Conservation (phyloP, 2,888 invertebrate genomes). For the Drosophila cracens region DNA sequence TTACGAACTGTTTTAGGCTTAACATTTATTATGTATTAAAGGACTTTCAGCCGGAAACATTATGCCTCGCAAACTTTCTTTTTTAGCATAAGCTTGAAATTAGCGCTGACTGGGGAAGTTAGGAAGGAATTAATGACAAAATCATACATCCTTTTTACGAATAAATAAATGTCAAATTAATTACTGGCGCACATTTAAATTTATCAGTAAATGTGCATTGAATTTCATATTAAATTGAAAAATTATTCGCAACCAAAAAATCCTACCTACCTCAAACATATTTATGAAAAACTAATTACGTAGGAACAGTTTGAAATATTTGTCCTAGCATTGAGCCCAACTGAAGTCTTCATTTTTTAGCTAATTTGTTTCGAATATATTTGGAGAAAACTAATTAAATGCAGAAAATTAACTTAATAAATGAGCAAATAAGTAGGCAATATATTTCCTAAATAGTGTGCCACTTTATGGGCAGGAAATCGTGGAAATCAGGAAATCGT, state of each 20-base stretch:
- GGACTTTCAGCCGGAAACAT: conserved; percentile 18
- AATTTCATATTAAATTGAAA: background rate
- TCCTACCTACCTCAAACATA: background rate
- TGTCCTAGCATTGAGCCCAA: background rate
- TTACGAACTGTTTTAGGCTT: conserved; percentile 7
- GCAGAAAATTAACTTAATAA: background rate
- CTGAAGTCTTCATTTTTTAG: background rate
- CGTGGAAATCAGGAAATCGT: background rate
- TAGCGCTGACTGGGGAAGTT: background rate
- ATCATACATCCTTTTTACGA: background rate
- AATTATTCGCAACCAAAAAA: background rate
- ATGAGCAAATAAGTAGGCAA: background rate
- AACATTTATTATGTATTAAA: conserved; percentile 31
- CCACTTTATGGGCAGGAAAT: background rate
- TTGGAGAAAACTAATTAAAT: background rate
- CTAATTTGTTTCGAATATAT: background rate
- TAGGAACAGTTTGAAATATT: background rate
- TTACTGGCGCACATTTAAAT: background rate
- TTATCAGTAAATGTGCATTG: background rate
- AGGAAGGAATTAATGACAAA: background rate
- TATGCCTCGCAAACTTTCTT: background rate
- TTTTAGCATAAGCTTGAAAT: background rate
- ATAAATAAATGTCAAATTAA: background rate
- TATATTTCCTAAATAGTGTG: background rate
- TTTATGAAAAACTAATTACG: background rate